Evolutionary conservation across 2,888 invertebrate species (phyloP).

Genomic region (Coleophora flavipennella): DNA sequence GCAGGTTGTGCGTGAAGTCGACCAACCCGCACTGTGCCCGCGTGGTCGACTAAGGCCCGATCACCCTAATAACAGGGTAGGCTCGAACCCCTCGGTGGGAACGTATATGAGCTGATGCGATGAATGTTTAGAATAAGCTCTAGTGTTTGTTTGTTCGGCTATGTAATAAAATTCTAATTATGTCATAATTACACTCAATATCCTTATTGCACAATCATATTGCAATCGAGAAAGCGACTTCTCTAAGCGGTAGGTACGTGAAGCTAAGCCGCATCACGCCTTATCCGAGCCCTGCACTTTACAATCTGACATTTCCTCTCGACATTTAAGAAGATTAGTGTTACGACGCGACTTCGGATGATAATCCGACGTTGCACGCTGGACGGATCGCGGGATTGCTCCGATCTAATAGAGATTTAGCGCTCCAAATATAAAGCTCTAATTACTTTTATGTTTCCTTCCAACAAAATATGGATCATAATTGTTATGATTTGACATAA

Average conservation of each 20-base stretch:
- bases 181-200: slow-evolving; percentile 1
- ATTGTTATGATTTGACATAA: no score
- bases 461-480: no score
- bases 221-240: slow-evolving; percentile 21
- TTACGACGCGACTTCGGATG: slow-evolving; percentile 60
- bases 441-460: no score
- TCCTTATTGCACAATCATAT: slow-evolving; percentile 9
- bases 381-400: slow-evolving; percentile 51
- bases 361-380: slow-evolving; percentile 67
- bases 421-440: slow-evolving; percentile 21
- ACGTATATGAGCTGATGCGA: no score
- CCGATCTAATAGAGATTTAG: slow-evolving; percentile 59
- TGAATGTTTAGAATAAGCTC: no score
- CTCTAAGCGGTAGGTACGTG: slow-evolving; percentile 47
- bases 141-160: background rate
- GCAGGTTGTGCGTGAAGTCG: no score
- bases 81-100: no score
- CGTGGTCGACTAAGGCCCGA: no score
- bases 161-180: background rate
- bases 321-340: slow-evolving; percentile 72
- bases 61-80: no score
- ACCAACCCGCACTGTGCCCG: no score
- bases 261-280: slow-evolving; percentile 54
- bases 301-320: slow-evolving; percentile 73
- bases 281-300: slow-evolving; percentile 56